phyloP scores from a whole-genome alignment of 92 coral and sea anemone genomes.

The Porites lobata region DNA sequence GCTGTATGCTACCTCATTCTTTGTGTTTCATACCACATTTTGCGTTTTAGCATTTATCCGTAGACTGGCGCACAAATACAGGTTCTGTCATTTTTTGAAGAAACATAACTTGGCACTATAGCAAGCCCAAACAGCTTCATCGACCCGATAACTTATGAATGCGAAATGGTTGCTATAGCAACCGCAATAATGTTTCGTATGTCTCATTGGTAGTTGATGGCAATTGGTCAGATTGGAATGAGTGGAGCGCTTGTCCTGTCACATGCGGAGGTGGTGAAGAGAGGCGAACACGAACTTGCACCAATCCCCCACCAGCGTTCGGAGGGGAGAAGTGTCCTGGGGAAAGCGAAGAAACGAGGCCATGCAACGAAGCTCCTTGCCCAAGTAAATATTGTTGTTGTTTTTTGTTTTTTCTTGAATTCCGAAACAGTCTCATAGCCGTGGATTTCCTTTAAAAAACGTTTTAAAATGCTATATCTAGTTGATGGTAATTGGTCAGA shows the following conservation, averaged over 20 bases:
- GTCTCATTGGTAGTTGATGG: conserved; percentile 16
- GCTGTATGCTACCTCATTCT: too few species aligned
- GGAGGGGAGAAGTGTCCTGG: conserved; percentile 33
- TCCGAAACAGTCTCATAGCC: too few species aligned
- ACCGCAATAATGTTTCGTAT: neutral
- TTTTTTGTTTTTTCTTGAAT: neutral
- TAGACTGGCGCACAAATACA: too few species aligned
- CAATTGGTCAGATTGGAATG: conserved; percentile 26
- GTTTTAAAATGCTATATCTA: neutral
- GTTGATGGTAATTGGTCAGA: conserved; percentile 56
- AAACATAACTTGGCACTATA: too few species aligned
- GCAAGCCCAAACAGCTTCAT: too few species aligned
- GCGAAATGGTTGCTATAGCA: too few species aligned
- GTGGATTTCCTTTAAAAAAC: neutral
- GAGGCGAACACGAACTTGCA: conserved; percentile 34
- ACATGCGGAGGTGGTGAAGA: conserved; percentile 68
- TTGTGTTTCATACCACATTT: too few species aligned
- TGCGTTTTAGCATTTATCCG: too few species aligned
- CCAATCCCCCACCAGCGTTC: conserved; percentile 37
- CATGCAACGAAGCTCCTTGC: conserved; percentile 15
- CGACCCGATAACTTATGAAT: too few species aligned
- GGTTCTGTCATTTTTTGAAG: too few species aligned
- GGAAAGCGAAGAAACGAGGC: conserved; percentile 1
- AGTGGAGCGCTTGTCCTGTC: conserved; percentile 33
- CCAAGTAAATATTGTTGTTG: conserved; percentile 6